A percentile compares a stretch with the other conserved stretches of the same genome.
Evolutionary conservation across 2,797 vertebrate species (phyloP).

Genomic region (Danio kyathit): DNA sequence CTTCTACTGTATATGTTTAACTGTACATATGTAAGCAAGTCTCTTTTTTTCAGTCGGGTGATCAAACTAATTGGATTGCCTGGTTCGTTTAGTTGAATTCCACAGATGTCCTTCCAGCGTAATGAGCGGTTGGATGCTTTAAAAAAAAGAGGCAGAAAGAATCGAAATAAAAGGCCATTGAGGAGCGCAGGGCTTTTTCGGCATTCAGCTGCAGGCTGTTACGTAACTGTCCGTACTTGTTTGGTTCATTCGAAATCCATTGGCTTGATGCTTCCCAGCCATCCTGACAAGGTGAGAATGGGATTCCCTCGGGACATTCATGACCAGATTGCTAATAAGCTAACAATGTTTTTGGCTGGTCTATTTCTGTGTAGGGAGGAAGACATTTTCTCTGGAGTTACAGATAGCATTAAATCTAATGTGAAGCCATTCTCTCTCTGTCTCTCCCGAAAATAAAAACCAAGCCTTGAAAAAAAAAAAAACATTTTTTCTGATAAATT

Average conservation of each 20-base stretch:
- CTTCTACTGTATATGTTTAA: no score
- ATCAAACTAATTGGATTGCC: constrained; percentile 15
- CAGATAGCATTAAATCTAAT: no score
- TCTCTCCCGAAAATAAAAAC: no score
- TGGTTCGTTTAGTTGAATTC: constrained; percentile 65
- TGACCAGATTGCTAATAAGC: constrained; percentile 50
- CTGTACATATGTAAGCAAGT: no score
- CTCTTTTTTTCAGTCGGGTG: no score
- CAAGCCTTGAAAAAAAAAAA: no score
- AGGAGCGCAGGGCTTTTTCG: constrained; percentile 68
- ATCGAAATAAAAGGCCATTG: constrained; percentile 73
- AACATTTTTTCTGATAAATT: no score
- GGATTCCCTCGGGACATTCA: constrained; percentile 68
- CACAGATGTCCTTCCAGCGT: not conserved
- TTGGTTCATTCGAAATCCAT: constrained; percentile 76
- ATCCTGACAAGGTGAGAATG: constrained; percentile 70
- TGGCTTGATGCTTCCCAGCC: constrained; percentile 69
- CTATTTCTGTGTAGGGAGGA: no score
- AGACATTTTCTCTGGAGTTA: no score
- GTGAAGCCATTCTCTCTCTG: no score
- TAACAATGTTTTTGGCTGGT: constrained; percentile 30
- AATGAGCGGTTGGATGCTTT: constrained; percentile 69
- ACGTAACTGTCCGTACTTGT: constrained; percentile 77
- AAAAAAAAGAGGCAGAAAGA: not conserved
- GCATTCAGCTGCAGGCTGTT: constrained; percentile 69